A percentile compares a stretch with the other conserved stretches of the same genome.
phyloP scores from a whole-genome alignment of 2,888 invertebrate species.

The Lithophane ornitopus region DNA sequence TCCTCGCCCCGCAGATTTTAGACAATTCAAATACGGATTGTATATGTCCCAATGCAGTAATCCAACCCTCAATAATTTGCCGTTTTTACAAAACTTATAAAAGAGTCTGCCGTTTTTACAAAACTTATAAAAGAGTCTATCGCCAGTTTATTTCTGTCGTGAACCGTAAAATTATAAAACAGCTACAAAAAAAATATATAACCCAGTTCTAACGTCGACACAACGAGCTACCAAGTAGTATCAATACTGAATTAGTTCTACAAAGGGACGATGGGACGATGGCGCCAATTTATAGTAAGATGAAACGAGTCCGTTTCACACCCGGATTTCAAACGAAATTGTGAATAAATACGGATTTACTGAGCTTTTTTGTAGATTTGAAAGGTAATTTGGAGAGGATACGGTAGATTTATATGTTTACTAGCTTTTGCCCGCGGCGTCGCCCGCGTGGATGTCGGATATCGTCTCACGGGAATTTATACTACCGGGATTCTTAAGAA shows the following conservation, averaged over 20 bases:
- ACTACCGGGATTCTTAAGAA: too few species aligned
- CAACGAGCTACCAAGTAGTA: constrained; percentile 78
- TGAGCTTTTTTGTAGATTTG: background rate
- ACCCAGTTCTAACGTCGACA: background rate
- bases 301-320: constrained; percentile 71
- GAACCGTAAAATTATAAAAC: background rate
- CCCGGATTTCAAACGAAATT: constrained; percentile 44
- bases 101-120: background rate
- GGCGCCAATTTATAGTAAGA: constrained; percentile 80
- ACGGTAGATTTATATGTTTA: background rate
- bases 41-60: background rate
- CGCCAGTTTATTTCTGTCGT: background rate
- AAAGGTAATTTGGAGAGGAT: background rate
- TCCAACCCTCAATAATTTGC: background rate
- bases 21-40: background rate
- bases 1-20: background rate
- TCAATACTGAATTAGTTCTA: constrained; percentile 79
- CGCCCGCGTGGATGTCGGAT: too few species aligned
- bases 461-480: too few species aligned
- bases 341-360: constrained; percentile 18
- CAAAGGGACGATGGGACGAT: constrained; percentile 66
- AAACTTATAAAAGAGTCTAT: background rate
- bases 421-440: too few species aligned
- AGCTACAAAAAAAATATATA: background rate
- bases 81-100: background rate